Percentiles rank a stretch among this genome's conserved stretches.
Evolutionary conservation across 1,140 invertebrate species (phyloP).

Genomic region (Sycophila sp.): DNA sequence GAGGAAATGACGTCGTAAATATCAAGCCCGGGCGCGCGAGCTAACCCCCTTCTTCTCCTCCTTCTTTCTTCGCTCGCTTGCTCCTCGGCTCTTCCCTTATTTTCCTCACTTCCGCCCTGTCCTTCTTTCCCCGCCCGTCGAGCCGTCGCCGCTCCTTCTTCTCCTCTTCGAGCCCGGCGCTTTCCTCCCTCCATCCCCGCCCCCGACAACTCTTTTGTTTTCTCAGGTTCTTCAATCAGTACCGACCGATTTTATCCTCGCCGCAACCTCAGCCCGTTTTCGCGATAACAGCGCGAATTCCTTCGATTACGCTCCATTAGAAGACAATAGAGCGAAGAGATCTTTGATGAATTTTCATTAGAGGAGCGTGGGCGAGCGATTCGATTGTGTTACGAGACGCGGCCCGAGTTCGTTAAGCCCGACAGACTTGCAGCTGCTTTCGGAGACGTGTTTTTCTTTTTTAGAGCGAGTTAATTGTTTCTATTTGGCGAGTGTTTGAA

Average conservation of each 20-base stretch:
- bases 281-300: background rate
- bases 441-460: background rate
- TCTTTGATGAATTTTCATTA: background rate
- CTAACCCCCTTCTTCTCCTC: slow-evolving; percentile 5
- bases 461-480: background rate
- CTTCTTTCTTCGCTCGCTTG: slow-evolving; percentile 17
- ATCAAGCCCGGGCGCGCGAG: slow-evolving; percentile 48
- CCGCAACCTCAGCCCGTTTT: too few species aligned
- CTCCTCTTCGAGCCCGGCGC: slow-evolving; percentile 34
- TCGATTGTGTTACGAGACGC: slow-evolving; percentile 10
- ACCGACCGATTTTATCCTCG: background rate
- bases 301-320: background rate
- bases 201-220: slow-evolving; percentile 6
- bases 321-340: background rate
- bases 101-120: slow-evolving; percentile 36
- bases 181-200: slow-evolving; percentile 9
- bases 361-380: background rate
- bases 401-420: background rate
- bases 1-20: slow-evolving; percentile 66
- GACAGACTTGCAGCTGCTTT: background rate
- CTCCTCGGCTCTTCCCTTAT: slow-evolving; percentile 4
- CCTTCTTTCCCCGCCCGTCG: slow-evolving; percentile 34
- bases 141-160: slow-evolving; percentile 42
- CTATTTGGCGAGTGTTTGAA: background rate
- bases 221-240: slow-evolving; percentile 22